Evolutionary conservation across 30 jellyfish, hydroid and myxozoan genomes (phyloP), one percentile per base, ranked within the genome.

Genomic region (Pseudorhiza aurosa): DNA sequence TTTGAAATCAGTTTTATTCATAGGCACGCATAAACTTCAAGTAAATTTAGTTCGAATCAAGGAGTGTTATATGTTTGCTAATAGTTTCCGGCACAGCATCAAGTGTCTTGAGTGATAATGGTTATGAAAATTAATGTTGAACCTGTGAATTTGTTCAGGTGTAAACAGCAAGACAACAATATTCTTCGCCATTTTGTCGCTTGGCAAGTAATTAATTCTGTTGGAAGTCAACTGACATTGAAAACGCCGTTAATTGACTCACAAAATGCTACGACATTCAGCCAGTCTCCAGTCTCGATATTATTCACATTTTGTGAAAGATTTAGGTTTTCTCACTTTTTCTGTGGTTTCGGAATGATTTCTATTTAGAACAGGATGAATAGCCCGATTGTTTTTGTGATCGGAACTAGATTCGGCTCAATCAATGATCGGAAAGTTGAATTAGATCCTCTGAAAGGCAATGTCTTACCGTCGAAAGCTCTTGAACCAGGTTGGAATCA

Each of bases 1-100:
- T 43, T 77, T 77, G 89, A 77, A 77, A 77, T 44, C 58, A 30
- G 79, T 33, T 75, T 37, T 44, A 36, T 1, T 32, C 58, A 64
- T 32, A 17, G 35, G 32, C 1, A 26, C 60, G 60, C 14, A 11
- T 27, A 12, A 26, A 46, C 14, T 2, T 14, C 21, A 46, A 3
- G 14, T 46, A 3, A 46, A 14, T 5, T 46, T 46, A 12, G 60
- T 27, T 3, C 27, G 19, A 46, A 26, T 46, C 18, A 46, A 11
- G 6, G 19, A 26, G 6, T 14, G 60, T 46, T 6, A 26, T n/a
- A 12, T 46, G 6, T 2, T 46, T 46, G 60, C 50, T 12, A 39
- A 39, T 39, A 5, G 10, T 39, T 7, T 12, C 50, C 50, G 50
- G 12, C 7, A 39, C 50, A 39, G 50, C 50, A 5, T 39, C 50